phyloP scores from a whole-genome alignment of 2,888 invertebrate genomes.

The Hyppa rectilinea region DNA sequence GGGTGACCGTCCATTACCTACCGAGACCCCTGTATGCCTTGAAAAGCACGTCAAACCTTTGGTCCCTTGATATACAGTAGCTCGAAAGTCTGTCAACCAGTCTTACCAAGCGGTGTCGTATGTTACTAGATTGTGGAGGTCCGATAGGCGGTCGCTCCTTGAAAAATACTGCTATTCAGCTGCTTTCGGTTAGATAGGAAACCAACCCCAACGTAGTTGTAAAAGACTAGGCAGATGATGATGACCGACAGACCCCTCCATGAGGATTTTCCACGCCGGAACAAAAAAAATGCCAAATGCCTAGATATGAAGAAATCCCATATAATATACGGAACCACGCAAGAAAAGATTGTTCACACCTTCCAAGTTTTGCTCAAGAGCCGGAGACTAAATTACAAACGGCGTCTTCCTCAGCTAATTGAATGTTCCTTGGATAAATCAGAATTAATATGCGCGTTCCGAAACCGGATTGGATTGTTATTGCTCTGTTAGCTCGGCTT shows the following conservation, averaged over 20 bases:
- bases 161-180: neutral
- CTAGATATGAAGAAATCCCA: neutral
- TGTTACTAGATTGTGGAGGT: too few species aligned
- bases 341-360: conserved; percentile 42
- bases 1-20: too few species aligned
- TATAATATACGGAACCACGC: conserved; percentile 54
- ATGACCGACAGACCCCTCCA: neutral
- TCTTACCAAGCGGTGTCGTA: too few species aligned
- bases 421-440: conserved; percentile 82
- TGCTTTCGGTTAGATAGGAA: neutral
- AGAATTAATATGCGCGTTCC: conserved; percentile 78
- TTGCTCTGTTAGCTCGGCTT: conserved; percentile 76
- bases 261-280: too few species aligned
- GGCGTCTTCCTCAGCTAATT: conserved; percentile 81
- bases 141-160: neutral
- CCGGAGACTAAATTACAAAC: conserved; percentile 73
- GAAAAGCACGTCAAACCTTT: too few species aligned
- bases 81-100: too few species aligned
- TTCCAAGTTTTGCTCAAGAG: conserved; percentile 60
- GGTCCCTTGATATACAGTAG: too few species aligned
- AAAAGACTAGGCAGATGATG: neutral
- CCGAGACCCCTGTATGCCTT: too few species aligned
- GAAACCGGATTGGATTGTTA: conserved; percentile 77
- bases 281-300: neutral
- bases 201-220: neutral